Conservation (phyloP, 2,797 vertebrate species). For the Clamator glandarius region DNA sequence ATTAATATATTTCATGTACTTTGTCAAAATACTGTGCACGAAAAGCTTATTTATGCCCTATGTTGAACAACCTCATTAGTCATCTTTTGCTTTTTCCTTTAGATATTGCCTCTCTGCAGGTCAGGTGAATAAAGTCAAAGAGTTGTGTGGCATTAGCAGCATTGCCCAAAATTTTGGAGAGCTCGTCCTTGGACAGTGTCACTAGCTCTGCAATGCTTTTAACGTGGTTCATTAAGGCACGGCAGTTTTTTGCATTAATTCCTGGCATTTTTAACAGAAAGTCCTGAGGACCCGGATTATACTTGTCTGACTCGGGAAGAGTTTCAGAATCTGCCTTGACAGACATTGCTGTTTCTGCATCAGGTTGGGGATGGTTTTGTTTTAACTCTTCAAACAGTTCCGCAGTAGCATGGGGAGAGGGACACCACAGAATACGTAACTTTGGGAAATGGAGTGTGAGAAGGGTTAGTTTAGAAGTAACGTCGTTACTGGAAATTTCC, state of each 20-base stretch:
- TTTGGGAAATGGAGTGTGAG: conserved; percentile 95
- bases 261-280: conserved; percentile 95
- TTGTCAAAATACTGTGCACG: not conserved
- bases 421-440: conserved; percentile 94
- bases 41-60: not conserved
- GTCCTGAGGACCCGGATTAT: conserved; percentile 93
- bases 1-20: not conserved
- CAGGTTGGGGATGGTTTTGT: conserved; percentile 83
- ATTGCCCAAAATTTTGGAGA: conserved; percentile 84
- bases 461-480: conserved; percentile 91
- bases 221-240: conserved; percentile 82
- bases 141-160: conserved; percentile 83
- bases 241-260: conserved; percentile 89
- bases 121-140: conserved; percentile 90
- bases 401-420: conserved; percentile 90
- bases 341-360: conserved; percentile 84
- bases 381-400: conserved; percentile 94
- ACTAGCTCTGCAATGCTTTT: conserved; percentile 87
- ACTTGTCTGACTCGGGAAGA: conserved; percentile 86
- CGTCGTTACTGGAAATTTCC: conserved; percentile 89
- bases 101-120: conserved; percentile 64
- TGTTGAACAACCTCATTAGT: not conserved
- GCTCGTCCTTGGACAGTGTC: conserved; percentile 82
- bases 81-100: conserved; percentile 74
- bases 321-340: conserved; percentile 88